Percentiles rank a stretch among this genome's conserved stretches.
phyloP scores from a whole-genome alignment of 2,113 vertebrate species.

The Xenopus borealis region DNA sequence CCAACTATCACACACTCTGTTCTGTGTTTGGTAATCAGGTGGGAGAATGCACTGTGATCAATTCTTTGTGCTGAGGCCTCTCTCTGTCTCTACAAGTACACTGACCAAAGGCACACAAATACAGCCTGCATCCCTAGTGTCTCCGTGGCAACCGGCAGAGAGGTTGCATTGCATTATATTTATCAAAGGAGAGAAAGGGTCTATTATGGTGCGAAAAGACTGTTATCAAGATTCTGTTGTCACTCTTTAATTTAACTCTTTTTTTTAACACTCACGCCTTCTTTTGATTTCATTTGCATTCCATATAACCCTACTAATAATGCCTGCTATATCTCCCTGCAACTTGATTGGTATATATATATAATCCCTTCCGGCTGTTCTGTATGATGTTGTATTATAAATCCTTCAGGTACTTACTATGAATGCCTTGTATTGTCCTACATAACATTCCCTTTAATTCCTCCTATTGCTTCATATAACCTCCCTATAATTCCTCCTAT shows the following conservation, averaged over 20 bases:
- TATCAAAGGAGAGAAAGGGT: conserved; percentile 18
- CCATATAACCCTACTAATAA: too few relatives aligned
- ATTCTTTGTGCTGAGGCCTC: conserved; percentile 7
- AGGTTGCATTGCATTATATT: conserved; percentile 28
- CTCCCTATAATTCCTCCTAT: background rate
- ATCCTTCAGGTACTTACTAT: too few relatives aligned
- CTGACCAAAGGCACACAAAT: conserved; percentile 40
- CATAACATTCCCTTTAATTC: background rate
- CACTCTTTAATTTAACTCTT: too few relatives aligned
- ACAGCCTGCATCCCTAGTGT: conserved; percentile 27
- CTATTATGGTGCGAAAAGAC: background rate
- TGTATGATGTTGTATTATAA: too few relatives aligned
- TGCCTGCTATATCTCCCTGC: too few relatives aligned
- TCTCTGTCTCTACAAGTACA: conserved; percentile 37
- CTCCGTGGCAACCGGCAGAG: conserved; percentile 31
- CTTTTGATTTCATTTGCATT: too few relatives aligned
- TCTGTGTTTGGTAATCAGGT: too few relatives aligned
- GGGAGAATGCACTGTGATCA: background rate
- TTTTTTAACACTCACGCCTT: too few relatives aligned
- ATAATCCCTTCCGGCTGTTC: too few relatives aligned
- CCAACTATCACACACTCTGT: too few relatives aligned
- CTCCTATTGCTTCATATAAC: background rate
- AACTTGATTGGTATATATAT: too few relatives aligned
- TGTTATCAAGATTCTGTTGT: background rate
- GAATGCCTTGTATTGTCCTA: too few relatives aligned